phyloP scores from a whole-genome alignment of 2,797 vertebrate species.

The Phrynocephalus guinanensis region DNA sequence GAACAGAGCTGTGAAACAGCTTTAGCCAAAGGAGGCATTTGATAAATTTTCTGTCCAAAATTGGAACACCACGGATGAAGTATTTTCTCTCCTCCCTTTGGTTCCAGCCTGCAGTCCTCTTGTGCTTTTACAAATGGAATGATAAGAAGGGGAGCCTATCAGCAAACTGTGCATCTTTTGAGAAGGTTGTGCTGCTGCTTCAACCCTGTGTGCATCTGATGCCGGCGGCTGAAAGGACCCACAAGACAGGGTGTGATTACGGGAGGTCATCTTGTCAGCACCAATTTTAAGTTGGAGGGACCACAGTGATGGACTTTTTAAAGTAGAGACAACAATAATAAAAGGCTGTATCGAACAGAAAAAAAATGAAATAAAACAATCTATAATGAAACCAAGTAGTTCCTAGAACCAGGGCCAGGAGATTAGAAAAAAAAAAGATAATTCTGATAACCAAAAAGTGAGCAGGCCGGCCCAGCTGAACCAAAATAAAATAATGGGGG shows the following conservation, averaged over 20 bases:
- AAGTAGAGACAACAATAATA: slow-evolving; percentile 13
- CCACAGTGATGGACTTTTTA: slow-evolving; percentile 51
- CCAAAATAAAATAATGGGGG: slow-evolving; percentile 42
- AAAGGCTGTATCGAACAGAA: slow-evolving; percentile 45
- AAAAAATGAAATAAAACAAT: not conserved
- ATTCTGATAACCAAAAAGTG: slow-evolving; percentile 52
- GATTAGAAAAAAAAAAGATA: not conserved
- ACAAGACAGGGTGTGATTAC: slow-evolving; percentile 52
- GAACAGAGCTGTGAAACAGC: not conserved
- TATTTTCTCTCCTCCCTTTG: not conserved
- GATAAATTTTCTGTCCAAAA: not conserved
- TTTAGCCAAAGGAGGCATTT: not conserved
- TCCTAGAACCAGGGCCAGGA: slow-evolving; percentile 11
- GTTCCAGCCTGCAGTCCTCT: not conserved
- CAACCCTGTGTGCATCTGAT: slow-evolving; percentile 48
- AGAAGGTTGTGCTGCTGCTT: not conserved
- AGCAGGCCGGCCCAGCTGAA: slow-evolving; percentile 58
- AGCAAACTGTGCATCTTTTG: slow-evolving; percentile 36
- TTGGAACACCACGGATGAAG: too few species aligned
- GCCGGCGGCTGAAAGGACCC: slow-evolving; percentile 44
- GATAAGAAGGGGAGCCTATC: not conserved
- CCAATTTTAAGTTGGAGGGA: slow-evolving; percentile 66
- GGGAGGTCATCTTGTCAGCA: slow-evolving; percentile 73
- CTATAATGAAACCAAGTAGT: slow-evolving; percentile 12
- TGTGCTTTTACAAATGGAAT: slow-evolving; percentile 46